Base-by-base conservation (phyloP, 2,888 invertebrate genomes). In the Eristalis pertinax region DNA sequence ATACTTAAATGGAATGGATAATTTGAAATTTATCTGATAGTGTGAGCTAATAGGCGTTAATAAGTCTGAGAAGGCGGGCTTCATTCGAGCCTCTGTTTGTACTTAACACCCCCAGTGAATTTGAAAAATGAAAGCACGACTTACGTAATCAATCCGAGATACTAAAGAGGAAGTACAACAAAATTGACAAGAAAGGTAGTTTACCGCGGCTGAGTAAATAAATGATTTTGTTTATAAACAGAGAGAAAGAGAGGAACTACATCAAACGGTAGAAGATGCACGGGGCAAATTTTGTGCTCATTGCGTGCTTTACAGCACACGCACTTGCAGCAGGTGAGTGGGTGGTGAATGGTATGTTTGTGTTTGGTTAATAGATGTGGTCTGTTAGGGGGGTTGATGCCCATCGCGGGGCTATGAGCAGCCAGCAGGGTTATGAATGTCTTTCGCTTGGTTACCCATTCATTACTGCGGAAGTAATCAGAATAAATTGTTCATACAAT, bases 251-350 rank as follows among this genome's bases (percentile, higher is more conserved):
- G 50, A 8, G 19, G 50, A 43, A 10, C 24, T 29, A 43, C 56
- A 75, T 41, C 58, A 26, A 77, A 68, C 67, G 77, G n/a, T 70
- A 43, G 19, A 86, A 82, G 75, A 82, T 86, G 86, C 86, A 79
- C 43, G 78, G 86, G 62, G 35, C 78, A 35, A 63, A 72, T 22
- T 75, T 86, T 43, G 75, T 78, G 26, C 72, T 86, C 58, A 86
- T 86, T 63, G 86, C 78, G 72, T 86, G 82, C 50, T 58, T 86
- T 67, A 82, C 70, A 75, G 70, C 82, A 58, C 86, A 82, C 58
- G 29, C 78, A 78, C 67, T 86, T 67, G 75, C 82, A 63, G 86
- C 86, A 86, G 86, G 86, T 86, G 74, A 86, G 82, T 86, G 32
- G 78, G 70, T 68, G 62, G 69, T 60, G 60, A 29, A 60, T 26